Evolutionary conservation across 53 echinoderm and acorn worm species (phyloP).

Genomic region (Temnopleurus reevesii): DNA sequence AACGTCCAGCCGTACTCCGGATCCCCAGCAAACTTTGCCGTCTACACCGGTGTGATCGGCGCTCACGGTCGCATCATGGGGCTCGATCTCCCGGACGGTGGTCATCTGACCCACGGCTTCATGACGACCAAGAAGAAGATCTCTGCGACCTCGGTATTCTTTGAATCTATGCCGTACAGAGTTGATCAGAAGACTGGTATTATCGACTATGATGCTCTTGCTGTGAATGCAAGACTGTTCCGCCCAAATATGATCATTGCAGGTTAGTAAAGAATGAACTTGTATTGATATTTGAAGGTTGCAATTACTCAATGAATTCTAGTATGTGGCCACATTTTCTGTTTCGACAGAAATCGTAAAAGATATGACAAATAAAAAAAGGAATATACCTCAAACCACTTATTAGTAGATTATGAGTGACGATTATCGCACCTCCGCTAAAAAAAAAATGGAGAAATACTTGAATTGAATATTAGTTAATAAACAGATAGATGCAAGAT

Average conservation of each 20-base stretch:
- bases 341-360: no score
- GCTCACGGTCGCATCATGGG: conserved; percentile 99
- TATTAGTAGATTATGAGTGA: no score
- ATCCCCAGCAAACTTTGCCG: conserved; percentile 97
- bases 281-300: no score
- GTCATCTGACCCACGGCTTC: conserved; percentile 96
- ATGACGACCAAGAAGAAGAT: conserved; percentile 96
- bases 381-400: no score
- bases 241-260: conserved; percentile 93
- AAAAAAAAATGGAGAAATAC: no score
- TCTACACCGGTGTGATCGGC: conserved; percentile 84
- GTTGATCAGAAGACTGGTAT: conserved; percentile 77
- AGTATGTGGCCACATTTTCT: no score
- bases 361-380: no score
- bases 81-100: conserved; percentile 90
- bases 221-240: conserved; percentile 81
- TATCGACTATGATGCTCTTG: conserved; percentile 84
- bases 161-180: conserved; percentile 99
- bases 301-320: no score
- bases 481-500: no score
- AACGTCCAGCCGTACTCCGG: conserved; percentile 99
- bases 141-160: conserved; percentile 93
- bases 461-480: no score
- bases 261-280: conserved; percentile 75
- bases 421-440: no score